Base-by-base conservation (phyloP, 2,888 invertebrate genomes). In the Tetanocera ferruginea region DNA sequence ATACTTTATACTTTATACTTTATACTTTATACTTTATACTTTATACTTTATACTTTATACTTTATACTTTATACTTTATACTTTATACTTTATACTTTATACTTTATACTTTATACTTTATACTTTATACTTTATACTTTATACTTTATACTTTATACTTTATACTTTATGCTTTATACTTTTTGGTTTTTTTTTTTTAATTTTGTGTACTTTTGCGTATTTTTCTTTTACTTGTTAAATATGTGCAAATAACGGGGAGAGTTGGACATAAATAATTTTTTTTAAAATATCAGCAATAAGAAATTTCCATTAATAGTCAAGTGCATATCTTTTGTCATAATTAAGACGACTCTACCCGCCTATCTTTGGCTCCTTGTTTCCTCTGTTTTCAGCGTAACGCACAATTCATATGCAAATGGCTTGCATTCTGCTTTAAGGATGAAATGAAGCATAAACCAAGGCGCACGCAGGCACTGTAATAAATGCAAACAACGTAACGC, bases 381-480 rank as follows among this genome's bases (percentile, higher is more conserved):
- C 69, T 51, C 9, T 28, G 0, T 31, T 5, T 1, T 14, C 67
- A 19, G 4, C 9, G 43, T 14, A 23, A 52, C 28, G 52, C 51
- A 69, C 69, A 69, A 28, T 69, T 69, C 52, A 69, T 51, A 69
- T 69, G 69, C 69, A 69, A 69, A 51, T 69, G 25, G 17, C 51
- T 17, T 69, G 31, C 66, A 37, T n/a, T 31, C 11, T 34, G 31
- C 17, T n/a, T 3, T n/a, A 66, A 66, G 37, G 37, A 66, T 8
- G 5, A n/a, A 66, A 66, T 34, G 31, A n/a, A 34, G 66, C 37
- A 66, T 34, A 66, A 66, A 34, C n/a, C 37, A 66, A 66, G 34
- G 34, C 34, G 37, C n/a, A 23, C 3, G 19, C 11, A 49, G 4
- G 49, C 23, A 67, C 17, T 3, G 37, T 49, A 64, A 34, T 37